A percentile compares a stretch with the other conserved stretches of the same genome.
Conservation (phyloP, 2,113 vertebrate species). For the Notothenia rossii region DNA sequence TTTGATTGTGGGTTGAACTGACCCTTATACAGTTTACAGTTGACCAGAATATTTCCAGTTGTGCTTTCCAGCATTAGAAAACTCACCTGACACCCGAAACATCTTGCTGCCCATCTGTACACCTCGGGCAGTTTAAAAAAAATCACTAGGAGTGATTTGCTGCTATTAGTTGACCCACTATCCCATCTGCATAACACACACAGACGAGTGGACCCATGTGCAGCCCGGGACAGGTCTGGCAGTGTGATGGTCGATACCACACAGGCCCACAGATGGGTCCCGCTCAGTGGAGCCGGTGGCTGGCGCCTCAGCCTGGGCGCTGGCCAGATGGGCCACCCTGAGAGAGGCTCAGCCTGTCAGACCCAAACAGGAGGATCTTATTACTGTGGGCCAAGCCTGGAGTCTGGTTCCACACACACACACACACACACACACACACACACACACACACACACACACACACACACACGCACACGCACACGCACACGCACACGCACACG, state of each 20-base stretch:
- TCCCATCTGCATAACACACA: slow-evolving; percentile 68
- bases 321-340: slow-evolving; percentile 81
- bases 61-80: neutral
- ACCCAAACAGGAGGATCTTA: slow-evolving; percentile 73
- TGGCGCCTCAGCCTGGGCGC: slow-evolving; percentile 58
- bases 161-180: slow-evolving; percentile 39
- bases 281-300: slow-evolving; percentile 55
- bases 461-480: slow-evolving; percentile 10
- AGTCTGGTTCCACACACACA: slow-evolving; percentile 62
- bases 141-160: slow-evolving; percentile 23
- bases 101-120: slow-evolving; percentile 11
- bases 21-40: neutral
- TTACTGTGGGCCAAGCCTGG: slow-evolving; percentile 70
- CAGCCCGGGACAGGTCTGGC: slow-evolving; percentile 54
- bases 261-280: slow-evolving; percentile 77
- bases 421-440: slow-evolving; percentile 30
- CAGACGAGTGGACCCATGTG: slow-evolving; percentile 54
- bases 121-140: slow-evolving; percentile 24
- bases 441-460: slow-evolving; percentile 29
- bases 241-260: slow-evolving; percentile 62
- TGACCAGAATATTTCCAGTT: neutral
- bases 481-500: slow-evolving; percentile 4
- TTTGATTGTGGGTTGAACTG: no score
- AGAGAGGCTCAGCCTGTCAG: slow-evolving; percentile 64
- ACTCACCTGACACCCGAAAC: neutral